These are phyloP conservation scores for Aspidapion aeneum DNA, from an alignment of 2,888 invertebrate species.

Conservation along the genomic window DNA sequence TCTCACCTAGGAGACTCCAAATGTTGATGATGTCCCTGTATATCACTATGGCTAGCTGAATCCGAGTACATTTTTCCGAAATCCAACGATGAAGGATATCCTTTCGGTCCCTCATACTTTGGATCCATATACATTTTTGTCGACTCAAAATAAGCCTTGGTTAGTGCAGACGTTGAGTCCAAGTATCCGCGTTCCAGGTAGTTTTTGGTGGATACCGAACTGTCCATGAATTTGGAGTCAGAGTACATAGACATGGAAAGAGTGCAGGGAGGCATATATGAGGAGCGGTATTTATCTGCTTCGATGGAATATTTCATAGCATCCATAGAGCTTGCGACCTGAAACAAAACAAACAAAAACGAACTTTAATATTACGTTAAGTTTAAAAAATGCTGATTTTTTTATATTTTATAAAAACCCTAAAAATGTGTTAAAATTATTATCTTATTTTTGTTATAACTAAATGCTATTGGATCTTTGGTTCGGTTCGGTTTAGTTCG, in stretches of 20 bases:
- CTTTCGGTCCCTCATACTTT: constrained; percentile 45
- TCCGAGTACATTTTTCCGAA: constrained; percentile 62
- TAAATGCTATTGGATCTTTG: too few relatives aligned
- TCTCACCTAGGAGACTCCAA: constrained; percentile 31
- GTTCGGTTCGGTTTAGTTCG: too few relatives aligned
- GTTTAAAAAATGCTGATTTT: too few relatives aligned
- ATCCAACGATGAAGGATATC: constrained; percentile 55
- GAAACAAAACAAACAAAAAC: constrained; percentile 44
- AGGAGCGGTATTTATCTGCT: constrained; percentile 70
- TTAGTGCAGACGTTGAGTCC: constrained; percentile 61
- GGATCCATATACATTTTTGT: constrained; percentile 71
- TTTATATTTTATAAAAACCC: too few relatives aligned
- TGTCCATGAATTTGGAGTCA: constrained; percentile 63
- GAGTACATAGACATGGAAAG: constrained; percentile 69
- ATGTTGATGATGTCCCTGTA: constrained; percentile 28
- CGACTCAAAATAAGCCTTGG: constrained; percentile 68
- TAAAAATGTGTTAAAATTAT: too few relatives aligned
- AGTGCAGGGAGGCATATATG: constrained; percentile 62
- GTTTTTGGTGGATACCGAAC: constrained; percentile 51
- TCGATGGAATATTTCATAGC: constrained; percentile 76
- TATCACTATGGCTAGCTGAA: constrained; percentile 13
- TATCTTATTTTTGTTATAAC: too few relatives aligned
- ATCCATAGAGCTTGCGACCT: constrained; percentile 74
- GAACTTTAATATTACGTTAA: too few relatives aligned
- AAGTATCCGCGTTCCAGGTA: constrained; percentile 63